Percentiles rank a stretch among this genome's conserved stretches.
Evolutionary conservation across 2,888 invertebrate genomes (phyloP).

Genomic region (Erebia ligea): DNA sequence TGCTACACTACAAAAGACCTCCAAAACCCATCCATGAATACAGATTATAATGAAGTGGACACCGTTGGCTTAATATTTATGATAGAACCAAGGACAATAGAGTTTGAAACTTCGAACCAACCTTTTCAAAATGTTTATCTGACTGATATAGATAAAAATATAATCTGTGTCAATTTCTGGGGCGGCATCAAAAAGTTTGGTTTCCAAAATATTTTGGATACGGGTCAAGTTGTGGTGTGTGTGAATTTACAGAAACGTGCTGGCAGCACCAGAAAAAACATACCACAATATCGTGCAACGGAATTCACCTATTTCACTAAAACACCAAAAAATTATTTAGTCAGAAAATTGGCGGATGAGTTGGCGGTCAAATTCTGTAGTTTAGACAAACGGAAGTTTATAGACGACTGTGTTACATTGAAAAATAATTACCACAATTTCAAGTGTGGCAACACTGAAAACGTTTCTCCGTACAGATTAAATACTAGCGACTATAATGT

Average conservation of each 20-base stretch:
- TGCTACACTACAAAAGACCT: constrained; percentile 78
- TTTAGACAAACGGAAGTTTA: constrained; percentile 54
- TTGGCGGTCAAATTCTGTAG: constrained; percentile 61
- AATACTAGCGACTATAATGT: constrained; percentile 58
- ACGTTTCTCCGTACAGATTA: constrained; percentile 66
- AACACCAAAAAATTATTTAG: constrained; percentile 81
- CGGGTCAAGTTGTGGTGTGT: constrained; percentile 82
- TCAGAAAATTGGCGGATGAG: constrained; percentile 71
- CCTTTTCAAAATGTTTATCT: constrained; percentile 84
- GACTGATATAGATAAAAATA: constrained; percentile 79
- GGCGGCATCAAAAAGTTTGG: constrained; percentile 77
- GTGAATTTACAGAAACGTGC: constrained; percentile 85
- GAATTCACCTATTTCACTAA: constrained; percentile 85
- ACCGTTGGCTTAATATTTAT: constrained; percentile 86
- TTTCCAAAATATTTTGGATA: constrained; percentile 80
- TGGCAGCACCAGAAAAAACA: constrained; percentile 74
- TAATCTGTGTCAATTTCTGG: constrained; percentile 83
- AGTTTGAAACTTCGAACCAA: constrained; percentile 62
- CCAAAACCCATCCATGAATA: constrained; percentile 51
- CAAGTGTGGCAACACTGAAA: constrained; percentile 53
- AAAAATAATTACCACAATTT: constrained; percentile 57
- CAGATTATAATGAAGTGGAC: constrained; percentile 87
- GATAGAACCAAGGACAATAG: constrained; percentile 74
- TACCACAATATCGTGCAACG: constrained; percentile 84
- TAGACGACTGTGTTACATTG: constrained; percentile 58